A percentile compares a stretch with the other conserved stretches of the same genome.
Evolutionary conservation across 2,888 invertebrate genomes (phyloP).

Genomic region (Cephus sareptanus): DNA sequence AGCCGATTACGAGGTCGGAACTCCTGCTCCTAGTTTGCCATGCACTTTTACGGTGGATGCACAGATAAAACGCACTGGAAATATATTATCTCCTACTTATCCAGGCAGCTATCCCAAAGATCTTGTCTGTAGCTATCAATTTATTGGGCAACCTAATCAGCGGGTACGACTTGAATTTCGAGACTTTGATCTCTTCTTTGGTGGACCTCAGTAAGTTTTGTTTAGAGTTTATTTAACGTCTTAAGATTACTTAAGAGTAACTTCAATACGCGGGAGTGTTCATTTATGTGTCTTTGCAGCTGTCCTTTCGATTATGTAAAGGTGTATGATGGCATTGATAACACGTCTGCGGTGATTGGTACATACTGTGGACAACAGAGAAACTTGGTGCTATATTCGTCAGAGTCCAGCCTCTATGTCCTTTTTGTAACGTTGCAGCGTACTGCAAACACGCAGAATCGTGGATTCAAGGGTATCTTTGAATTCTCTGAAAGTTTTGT

Average conservation of each 20-base stretch:
- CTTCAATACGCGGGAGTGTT: fast-evolving
- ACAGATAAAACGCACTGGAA: conserved; percentile 79
- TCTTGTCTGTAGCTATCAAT: conserved; percentile 91
- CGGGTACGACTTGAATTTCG: conserved; percentile 95
- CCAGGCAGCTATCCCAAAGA: conserved; percentile 99
- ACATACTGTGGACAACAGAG: conserved; percentile 98
- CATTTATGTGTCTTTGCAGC: conserved; percentile 69
- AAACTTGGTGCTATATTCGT: conserved; percentile 95
- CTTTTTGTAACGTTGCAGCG: conserved; percentile 91
- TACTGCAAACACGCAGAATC: conserved; percentile 94
- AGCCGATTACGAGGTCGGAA: conserved; percentile 95
- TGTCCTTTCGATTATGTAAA: conserved; percentile 99
- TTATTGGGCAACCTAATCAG: conserved; percentile 90
- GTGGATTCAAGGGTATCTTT: conserved; percentile 98
- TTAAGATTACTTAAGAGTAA: background rate
- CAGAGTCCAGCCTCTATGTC: conserved; percentile 89
- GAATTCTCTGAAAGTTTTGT: conserved; percentile 99
- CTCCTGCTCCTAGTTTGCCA: conserved; percentile 84
- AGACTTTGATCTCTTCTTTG: conserved; percentile 98
- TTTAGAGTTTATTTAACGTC: background rate
- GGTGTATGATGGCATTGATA: conserved; percentile 94
- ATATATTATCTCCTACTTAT: conserved; percentile 96
- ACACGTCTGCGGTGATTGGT: conserved; percentile 90
- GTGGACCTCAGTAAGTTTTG: conserved; percentile 93
- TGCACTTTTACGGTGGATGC: conserved; percentile 91